Percentiles rank a stretch among this genome's conserved stretches.
Evolutionary conservation across 1,140 invertebrate species (phyloP).

Genomic region (Penaeus indicus): DNA sequence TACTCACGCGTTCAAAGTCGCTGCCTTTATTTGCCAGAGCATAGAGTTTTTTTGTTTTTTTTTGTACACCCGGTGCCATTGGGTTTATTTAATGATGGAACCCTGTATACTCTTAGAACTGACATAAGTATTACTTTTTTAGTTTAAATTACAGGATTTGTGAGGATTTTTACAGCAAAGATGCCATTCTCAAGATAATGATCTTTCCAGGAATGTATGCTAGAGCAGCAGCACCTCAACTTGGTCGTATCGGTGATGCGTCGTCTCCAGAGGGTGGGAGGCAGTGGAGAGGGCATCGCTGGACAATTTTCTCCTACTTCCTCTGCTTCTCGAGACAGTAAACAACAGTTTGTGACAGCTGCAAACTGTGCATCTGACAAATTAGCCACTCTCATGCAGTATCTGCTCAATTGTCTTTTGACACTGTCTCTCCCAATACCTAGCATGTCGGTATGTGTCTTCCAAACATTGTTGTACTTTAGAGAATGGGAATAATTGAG

Average conservation of each 20-base stretch:
- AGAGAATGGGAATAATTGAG: background rate
- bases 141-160: too few relatives aligned
- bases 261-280: conserved; percentile 75
- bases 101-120: too few relatives aligned
- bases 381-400: conserved; percentile 68
- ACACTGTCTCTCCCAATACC: conserved; percentile 67
- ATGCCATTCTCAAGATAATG: background rate
- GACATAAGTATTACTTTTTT: too few relatives aligned
- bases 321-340: conserved; percentile 8
- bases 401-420: conserved; percentile 72
- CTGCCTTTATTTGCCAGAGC: too few relatives aligned
- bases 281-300: conserved; percentile 69
- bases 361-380: conserved; percentile 46
- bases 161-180: too few relatives aligned
- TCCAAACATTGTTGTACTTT: background rate
- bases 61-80: too few relatives aligned
- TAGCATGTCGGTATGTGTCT: conserved; percentile 43
- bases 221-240: conserved; percentile 85
- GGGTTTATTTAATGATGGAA: too few relatives aligned
- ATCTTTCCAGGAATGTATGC: conserved; percentile 79
- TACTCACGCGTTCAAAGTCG: too few relatives aligned
- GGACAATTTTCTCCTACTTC: conserved; percentile 19
- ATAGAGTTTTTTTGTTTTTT: too few relatives aligned
- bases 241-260: conserved; percentile 80
- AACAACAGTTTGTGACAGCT: conserved; percentile 37